Evolutionary conservation across 1,140 invertebrate species (phyloP).

Genomic region (Caenorhabditis tropicalis): DNA sequence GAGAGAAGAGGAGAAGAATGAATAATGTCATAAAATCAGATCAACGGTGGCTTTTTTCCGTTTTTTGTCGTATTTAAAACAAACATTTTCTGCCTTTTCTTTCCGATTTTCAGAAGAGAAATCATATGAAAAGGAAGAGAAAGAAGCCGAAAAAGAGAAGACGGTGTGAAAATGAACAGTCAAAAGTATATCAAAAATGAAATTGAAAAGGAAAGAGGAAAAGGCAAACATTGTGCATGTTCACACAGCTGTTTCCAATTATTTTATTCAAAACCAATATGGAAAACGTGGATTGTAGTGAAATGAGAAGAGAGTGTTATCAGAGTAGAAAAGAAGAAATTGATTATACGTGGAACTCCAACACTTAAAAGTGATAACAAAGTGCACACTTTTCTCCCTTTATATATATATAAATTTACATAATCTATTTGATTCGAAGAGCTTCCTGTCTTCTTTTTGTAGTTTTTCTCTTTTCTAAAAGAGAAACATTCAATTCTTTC

Average conservation of each 20-base stretch:
- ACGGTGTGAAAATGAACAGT: too few relatives aligned
- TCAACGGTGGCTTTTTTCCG: too few relatives aligned
- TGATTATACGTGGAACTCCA: constrained; percentile 3
- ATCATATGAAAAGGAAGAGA: not conserved
- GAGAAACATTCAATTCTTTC: not conserved
- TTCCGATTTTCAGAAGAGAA: not conserved
- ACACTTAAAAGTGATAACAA: not conserved
- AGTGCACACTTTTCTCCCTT: not conserved
- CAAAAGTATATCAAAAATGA: not conserved
- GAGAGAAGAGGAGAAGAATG: too few relatives aligned
- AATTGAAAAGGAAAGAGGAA: not conserved
- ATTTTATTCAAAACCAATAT: constrained; percentile 18
- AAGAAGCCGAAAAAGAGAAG: too few relatives aligned
- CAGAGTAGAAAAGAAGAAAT: not conserved
- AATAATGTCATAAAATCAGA: too few relatives aligned
- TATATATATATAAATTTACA: not conserved
- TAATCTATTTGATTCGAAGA: not conserved
- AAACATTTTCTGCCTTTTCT: too few relatives aligned
- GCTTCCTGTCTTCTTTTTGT: not conserved
- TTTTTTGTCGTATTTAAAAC: too few relatives aligned
- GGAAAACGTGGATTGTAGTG: not conserved
- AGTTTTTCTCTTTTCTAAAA: not conserved
- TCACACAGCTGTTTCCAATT: constrained; percentile 38
- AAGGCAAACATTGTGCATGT: constrained; percentile 23
- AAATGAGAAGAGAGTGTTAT: not conserved